phyloP scores from a whole-genome alignment of 2,113 vertebrate species.

The Daboia siamensis region DNA sequence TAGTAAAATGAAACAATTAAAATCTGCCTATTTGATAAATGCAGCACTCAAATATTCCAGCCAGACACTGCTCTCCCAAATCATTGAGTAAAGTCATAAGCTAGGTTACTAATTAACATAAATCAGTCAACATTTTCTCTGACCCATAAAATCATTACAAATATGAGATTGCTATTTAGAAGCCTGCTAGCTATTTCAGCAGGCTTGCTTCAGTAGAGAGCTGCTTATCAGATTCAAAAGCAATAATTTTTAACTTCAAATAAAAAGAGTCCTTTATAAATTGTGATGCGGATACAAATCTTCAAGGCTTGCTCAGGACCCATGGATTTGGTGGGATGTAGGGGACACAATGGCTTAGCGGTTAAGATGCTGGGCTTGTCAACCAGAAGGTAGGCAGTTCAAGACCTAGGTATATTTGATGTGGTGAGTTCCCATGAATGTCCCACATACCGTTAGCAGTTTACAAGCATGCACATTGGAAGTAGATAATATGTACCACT shows the following conservation, averaged over 20 bases:
- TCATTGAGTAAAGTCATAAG: conserved; percentile 33
- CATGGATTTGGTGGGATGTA: background rate
- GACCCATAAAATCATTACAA: conserved; percentile 5
- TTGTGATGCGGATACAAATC: background rate
- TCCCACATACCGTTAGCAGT: background rate
- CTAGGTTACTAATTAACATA: conserved; percentile 32
- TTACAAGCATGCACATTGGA: background rate
- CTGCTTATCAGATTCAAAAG: background rate
- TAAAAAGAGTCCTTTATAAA: background rate
- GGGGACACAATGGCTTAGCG: background rate
- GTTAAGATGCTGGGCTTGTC: background rate
- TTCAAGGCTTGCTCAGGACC: background rate
- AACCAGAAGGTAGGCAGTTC: background rate
- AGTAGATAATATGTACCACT: background rate
- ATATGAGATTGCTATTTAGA: conserved; percentile 21
- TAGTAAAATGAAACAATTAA: conserved; percentile 37
- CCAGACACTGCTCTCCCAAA: conserved; percentile 14
- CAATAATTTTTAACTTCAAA: background rate
- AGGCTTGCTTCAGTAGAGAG: conserved; percentile 3
- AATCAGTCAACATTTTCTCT: conserved; percentile 14
- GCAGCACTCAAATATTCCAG: conserved; percentile 21
- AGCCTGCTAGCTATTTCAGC: background rate
- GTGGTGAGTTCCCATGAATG: background rate
- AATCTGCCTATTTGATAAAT: conserved; percentile 5
- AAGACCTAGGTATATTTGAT: background rate